Conservation (phyloP, 1,140 invertebrate genomes). For the Catajapyx aquilonaris region DNA sequence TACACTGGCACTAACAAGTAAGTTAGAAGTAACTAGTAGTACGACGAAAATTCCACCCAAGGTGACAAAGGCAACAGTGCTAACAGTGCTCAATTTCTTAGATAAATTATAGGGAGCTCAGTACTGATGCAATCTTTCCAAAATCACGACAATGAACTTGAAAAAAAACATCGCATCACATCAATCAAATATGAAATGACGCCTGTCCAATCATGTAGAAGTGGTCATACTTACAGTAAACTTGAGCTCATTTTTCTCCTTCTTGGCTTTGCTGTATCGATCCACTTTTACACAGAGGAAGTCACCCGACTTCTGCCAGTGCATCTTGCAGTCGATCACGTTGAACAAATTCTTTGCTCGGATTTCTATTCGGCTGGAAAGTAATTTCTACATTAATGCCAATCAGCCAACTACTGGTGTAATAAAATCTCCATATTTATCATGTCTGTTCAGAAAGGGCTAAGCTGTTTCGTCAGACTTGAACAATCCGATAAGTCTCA, state of each 20-base stretch:
- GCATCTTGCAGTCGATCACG: constrained; percentile 93
- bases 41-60: no score
- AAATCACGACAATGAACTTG: no score
- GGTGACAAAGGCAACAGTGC: no score
- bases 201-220: not conserved
- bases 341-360: constrained; percentile 94
- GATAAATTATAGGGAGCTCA: no score
- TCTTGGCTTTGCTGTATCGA: constrained; percentile 81
- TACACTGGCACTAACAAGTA: no score
- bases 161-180: no score
- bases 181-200: no score
- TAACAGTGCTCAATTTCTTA: no score
- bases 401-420: not conserved
- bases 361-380: constrained; percentile 57
- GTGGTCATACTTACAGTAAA: constrained; percentile 48
- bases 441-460: not conserved
- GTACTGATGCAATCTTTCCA: no score
- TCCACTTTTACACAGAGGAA: constrained; percentile 97
- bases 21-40: no score
- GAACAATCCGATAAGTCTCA: no score
- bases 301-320: constrained; percentile 97
- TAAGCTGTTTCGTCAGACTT: not conserved
- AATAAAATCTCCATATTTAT: not conserved
- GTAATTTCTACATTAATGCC: constrained; percentile 14
- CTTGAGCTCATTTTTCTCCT: constrained; percentile 67